Percentiles rank a stretch among this genome's conserved stretches.
phyloP scores from a whole-genome alignment of 1,140 invertebrate species.

The Berghia stephanieae region DNA sequence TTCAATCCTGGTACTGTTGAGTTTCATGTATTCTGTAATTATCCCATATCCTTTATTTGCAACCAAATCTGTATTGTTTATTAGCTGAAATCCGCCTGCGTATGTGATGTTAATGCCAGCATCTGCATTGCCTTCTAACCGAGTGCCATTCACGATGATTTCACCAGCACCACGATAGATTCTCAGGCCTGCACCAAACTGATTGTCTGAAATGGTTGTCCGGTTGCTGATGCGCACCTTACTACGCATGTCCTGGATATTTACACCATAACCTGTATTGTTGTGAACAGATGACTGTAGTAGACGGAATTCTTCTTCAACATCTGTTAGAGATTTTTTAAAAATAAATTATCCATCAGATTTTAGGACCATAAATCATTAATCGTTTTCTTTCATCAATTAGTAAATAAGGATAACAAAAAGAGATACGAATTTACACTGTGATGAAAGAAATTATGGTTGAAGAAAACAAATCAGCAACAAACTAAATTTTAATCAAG shows the following conservation, averaged over 20 bases:
- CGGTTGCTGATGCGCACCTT: constrained; percentile 57
- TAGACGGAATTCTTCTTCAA: constrained; percentile 56
- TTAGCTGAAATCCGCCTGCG: constrained; percentile 87
- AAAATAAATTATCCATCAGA: no score
- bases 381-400: no score
- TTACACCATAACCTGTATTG: constrained; percentile 63
- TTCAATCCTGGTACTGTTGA: constrained; percentile 57
- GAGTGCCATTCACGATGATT: constrained; percentile 58
- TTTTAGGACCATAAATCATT: no score
- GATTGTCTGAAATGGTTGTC: constrained; percentile 54
- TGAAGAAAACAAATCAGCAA: constrained; percentile 17
- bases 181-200: constrained; percentile 62
- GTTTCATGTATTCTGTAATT: constrained; percentile 53
- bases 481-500: no score
- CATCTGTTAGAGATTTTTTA: constrained; percentile 30
- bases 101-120: constrained; percentile 82
- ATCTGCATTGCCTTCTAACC: constrained; percentile 53
- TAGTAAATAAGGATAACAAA: neutral
- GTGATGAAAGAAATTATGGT: neutral
- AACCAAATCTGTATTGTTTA: constrained; percentile 80
- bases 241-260: constrained; percentile 61
- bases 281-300: constrained; percentile 55
- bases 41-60: constrained; percentile 61
- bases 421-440: neutral
- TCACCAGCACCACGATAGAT: constrained; percentile 64